A percentile compares a stretch with the other conserved stretches of the same genome.
These are phyloP conservation scores for Poeciliopsis paucimaculata DNA, from an alignment of 2,797 vertebrate genomes.

Conservation along the genomic window DNA sequence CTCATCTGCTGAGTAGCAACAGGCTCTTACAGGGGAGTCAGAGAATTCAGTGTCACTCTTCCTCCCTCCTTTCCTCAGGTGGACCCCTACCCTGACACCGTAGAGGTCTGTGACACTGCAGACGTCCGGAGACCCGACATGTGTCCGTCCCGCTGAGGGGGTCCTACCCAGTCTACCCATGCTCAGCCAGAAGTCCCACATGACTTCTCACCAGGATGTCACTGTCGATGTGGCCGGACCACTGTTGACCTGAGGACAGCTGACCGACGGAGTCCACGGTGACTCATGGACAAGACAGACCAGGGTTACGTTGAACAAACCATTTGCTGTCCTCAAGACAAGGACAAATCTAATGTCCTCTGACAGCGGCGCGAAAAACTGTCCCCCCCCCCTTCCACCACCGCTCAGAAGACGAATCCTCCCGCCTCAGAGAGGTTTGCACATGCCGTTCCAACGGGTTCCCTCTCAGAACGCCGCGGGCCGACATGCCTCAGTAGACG, in stretches of 20 bases:
- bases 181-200: background rate
- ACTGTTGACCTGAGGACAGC: slow-evolving; percentile 28
- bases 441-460: slow-evolving; percentile 84
- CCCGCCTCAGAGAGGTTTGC: slow-evolving; percentile 86
- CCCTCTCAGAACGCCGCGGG: slow-evolving; percentile 58
- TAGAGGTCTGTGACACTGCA: slow-evolving; percentile 67
- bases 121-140: slow-evolving; percentile 82
- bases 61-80: slow-evolving; percentile 76
- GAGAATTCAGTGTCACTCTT: background rate
- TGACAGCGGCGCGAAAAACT: slow-evolving; percentile 56
- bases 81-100: slow-evolving; percentile 91
- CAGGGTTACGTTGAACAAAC: slow-evolving; percentile 28
- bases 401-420: slow-evolving; percentile 34
- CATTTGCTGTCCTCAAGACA: slow-evolving; percentile 29
- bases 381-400: background rate
- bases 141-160: slow-evolving; percentile 88
- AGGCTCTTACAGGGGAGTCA: background rate
- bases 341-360: slow-evolving; percentile 15
- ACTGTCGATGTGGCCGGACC: slow-evolving; percentile 13
- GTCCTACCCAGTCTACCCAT: slow-evolving; percentile 50
- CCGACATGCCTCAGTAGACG: slow-evolving; percentile 53
- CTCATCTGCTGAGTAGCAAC: background rate
- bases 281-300: slow-evolving; percentile 47
- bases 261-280: slow-evolving; percentile 75
- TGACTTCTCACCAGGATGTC: slow-evolving; percentile 52